Evolutionary conservation across 30 jellyfish, hydroid and myxozoan genomes (phyloP), one percentile per base, ranked within the genome.

Genomic region (Rhopilema esculentum): DNA sequence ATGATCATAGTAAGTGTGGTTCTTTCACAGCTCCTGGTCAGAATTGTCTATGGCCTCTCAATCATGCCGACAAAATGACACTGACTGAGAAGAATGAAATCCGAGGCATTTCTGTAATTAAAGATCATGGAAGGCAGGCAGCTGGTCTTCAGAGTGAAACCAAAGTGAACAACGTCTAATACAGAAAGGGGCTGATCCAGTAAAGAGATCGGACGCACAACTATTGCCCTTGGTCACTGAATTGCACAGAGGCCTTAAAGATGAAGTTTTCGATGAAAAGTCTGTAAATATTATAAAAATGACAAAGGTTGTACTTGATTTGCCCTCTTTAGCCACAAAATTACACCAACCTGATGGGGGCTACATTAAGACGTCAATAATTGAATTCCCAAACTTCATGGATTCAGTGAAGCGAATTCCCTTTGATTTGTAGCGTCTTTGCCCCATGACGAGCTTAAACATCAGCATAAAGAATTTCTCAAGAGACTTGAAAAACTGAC

Each of bases 61-160:
- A 69, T 61, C 86, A 83, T 70, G 79, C 77, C 48, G 69, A 69
- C 78, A 69, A 48, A 31, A 83, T 49, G 69, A 68, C 80, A n/a
- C 86, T 69, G 86, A 53, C 66, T 8, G 79, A 68, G 72, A 83
- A 66, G 67, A 53, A 70, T 40, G 86, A 83, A 30, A 69, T 57
- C 68, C 6, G 92, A 68, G 92, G 92, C 71, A 83, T 83, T 50
- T 86, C 92, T 83, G 69, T 83, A 24, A 51, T 72, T 68, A 75
- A 22, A 48, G 86, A 48, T 27, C 72, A 65, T 78, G 88, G 31
- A 78, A 78, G 66, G 22, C 78, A 26, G 63, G 88, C 88, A n/a
- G 88, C 88, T 27, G 88, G 88, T 26, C 78, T 78, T 16, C 78
- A 53, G 65, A 61, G 88, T 61, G 64, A 81, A 69, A 66, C 79